Evolutionary conservation across 2,888 invertebrate genomes (phyloP), one percentile per base, ranked within the genome.

Genomic region (Zhengitettix transpicula): DNA sequence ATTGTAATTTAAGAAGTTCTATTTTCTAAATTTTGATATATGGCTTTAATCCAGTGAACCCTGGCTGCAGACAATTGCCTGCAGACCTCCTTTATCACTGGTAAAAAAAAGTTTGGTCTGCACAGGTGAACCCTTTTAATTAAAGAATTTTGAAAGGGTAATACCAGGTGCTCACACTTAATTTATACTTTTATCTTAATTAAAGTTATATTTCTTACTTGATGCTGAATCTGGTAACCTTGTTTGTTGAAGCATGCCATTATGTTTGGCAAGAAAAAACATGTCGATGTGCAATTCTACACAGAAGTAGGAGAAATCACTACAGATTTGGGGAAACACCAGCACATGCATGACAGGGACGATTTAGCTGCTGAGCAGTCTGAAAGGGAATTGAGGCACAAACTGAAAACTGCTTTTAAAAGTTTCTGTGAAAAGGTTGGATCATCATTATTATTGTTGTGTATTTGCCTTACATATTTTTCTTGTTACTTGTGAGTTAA

Each of bases 261-360:
- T 64, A 90, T 99, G 91, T 99, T 98, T 78, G 98, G 98, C 67
- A 74, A 96, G 77, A 99, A 99, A 81, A 98, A 99, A 71, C 98
- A 99, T 68, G 84, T 92, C 0, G 98, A 99, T 75, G 97, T 99
- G 9, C 98, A 99, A 73, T 99, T 99, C 77, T 99, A 98, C 73
- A 99, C 99, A 0, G 99, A 99, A 77, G 99, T 99, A 58, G 99
- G 99, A 68, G 99, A 99, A 77, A 97, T 99, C 61, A 98, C 98
- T 0, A 99, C 99, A 0, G 99, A 99, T 78, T 79, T 99, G 68
- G 98, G 98, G 54, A 99, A 99, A 74, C 97, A 98, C 73, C 98
- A 99, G 72, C 97, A 99, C 74, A 98, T 99, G 97, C 98, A 99
- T 73, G 99, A 99, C 75, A 81, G 98, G 53, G 99, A 99, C 73